Conservation (phyloP, 2,113 vertebrate genomes). For the Aix galericulata region DNA sequence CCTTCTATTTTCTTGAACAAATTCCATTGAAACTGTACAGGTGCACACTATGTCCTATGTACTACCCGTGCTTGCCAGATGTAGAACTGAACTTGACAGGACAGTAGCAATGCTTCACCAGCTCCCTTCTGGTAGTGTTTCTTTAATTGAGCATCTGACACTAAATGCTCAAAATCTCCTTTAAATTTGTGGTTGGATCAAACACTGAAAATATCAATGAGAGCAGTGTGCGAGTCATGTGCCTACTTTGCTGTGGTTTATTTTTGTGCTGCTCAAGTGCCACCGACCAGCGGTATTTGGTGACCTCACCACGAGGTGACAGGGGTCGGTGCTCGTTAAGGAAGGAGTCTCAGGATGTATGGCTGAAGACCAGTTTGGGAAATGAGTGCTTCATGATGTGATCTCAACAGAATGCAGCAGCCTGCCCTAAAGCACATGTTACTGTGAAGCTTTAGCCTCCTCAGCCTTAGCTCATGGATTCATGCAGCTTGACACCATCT, state of each 20-base stretch:
- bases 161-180: not conserved
- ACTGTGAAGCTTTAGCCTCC: not conserved
- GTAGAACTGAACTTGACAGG: not conserved
- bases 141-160: not conserved
- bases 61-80: not conserved
- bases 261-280: constrained; percentile 43
- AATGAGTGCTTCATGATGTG: not conserved
- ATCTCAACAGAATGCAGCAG: not conserved
- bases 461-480: not conserved
- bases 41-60: constrained; percentile 27
- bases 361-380: constrained; percentile 4
- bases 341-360: not conserved
- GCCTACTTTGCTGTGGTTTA: not conserved
- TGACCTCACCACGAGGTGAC: constrained; percentile 25
- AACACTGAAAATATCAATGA: constrained; percentile 16
- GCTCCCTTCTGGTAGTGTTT: not conserved
- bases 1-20: constrained; percentile 66
- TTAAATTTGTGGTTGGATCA: not conserved
- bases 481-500: not conserved
- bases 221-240: not conserved
- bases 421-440: not conserved
- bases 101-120: not conserved
- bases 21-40: constrained; percentile 59
- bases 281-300: not conserved
- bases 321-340: not conserved